A percentile compares a stretch with the other conserved stretches of the same genome.
These are phyloP conservation scores for Cyprinodon tularosa DNA, from an alignment of 2,113 vertebrate species.

Conservation along the genomic window DNA sequence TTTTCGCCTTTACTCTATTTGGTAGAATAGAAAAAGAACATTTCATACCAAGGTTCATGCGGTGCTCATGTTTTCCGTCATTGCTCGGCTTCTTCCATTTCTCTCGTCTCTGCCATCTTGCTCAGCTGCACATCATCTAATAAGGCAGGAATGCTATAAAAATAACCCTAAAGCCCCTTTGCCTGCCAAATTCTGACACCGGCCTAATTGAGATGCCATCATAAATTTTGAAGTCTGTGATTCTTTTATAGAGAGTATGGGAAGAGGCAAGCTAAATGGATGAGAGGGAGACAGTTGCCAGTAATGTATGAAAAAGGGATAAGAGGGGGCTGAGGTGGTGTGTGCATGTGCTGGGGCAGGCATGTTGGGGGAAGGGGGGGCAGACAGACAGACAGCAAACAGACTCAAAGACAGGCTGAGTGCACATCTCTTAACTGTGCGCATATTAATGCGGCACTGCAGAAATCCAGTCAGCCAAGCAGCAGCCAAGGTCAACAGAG, in stretches of 20 bases:
- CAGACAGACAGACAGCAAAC: slow-evolving; percentile 29
- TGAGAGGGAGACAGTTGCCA: slow-evolving; percentile 40
- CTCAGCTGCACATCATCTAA: slow-evolving; percentile 56
- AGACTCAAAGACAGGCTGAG: slow-evolving; percentile 41
- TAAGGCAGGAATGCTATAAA: slow-evolving; percentile 59
- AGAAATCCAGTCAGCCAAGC: slow-evolving; percentile 56
- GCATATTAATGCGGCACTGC: slow-evolving; percentile 70
- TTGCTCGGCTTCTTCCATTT: slow-evolving; percentile 3
- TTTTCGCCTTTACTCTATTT: background rate
- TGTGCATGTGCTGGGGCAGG: background rate
- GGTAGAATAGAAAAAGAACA: background rate
- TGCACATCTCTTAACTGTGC: slow-evolving; percentile 44
- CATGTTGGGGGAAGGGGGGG: background rate
- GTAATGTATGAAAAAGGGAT: slow-evolving; percentile 47
- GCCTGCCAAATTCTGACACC: slow-evolving; percentile 63
- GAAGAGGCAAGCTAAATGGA: slow-evolving; percentile 55
- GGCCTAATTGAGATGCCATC: slow-evolving; percentile 53
- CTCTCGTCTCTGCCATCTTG: slow-evolving; percentile 25
- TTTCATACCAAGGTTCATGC: slow-evolving; percentile 24
- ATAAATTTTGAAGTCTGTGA: slow-evolving; percentile 58
- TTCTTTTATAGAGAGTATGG: slow-evolving; percentile 60
- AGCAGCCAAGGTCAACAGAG: slow-evolving; percentile 72
- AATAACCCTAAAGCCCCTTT: slow-evolving; percentile 61
- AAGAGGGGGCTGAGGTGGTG: background rate
- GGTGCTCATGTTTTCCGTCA: slow-evolving; percentile 10